Evolutionary conservation across 2,888 invertebrate genomes (phyloP), one percentile per base, ranked within the genome.

Genomic region (Galerucella calmariensis): DNA sequence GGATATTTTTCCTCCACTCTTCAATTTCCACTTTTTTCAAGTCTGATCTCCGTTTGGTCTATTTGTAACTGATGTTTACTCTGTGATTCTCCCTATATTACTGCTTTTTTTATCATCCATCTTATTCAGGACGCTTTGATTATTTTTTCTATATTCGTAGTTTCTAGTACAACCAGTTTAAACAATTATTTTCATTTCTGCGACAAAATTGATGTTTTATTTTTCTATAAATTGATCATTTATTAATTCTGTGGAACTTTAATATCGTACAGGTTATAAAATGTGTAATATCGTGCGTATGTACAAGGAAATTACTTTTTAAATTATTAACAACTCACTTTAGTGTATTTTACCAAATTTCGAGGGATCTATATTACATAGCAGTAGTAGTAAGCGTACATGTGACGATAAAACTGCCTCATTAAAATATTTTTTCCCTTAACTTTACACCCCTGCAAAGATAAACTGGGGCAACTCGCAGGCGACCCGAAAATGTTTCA

Each of bases 371-470:
- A 56, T 20, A 16, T 56, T 20, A 20, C 56, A 20, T 56, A 16
- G 62, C 14, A n/a, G 62, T 41, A 10, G 62, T 41, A 62, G 3
- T 48, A 3, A 48, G 14, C 27, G 61, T 61, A 63, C 53, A 56
- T 71, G 12, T 56, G 65, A 46, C 71, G 20, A 71, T 71, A 71
- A 71, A 71, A 35, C 71, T 56, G 65, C 53, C 71, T 65, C 58
- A 71, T 70, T 70, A 71, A 71, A 71, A 41, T 14, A 65, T 56
- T 58, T 24, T 65, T 24, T 53, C 71, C 65, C 56, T 44, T 44
- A 51, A 71, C 16, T 65, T 71, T 65, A 65, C 65, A 58, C 71
- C 56, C 56, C 56, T 65, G 27, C 20, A 41, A 65, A 71, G 24
- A 65, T 65, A 65, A 71, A 71, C 65, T 65, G 63, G 44, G 44